These are phyloP conservation scores for Actinernus sp. DNA, from an alignment of 92 coral and sea anemone species.

Conservation along the genomic window DNA sequence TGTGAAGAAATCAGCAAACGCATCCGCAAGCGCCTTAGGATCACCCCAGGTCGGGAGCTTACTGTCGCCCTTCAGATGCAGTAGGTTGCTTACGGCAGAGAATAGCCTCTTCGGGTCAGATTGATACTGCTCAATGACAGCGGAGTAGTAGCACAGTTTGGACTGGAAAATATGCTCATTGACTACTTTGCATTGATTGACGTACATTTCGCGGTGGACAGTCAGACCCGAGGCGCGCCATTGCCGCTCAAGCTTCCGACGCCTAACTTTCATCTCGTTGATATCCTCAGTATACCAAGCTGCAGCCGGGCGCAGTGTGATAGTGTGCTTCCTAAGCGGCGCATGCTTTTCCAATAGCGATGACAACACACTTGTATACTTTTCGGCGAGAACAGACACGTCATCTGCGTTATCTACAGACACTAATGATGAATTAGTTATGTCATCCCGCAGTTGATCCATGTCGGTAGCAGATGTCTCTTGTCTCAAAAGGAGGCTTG, in stretches of 20 bases:
- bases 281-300: constrained; percentile 36
- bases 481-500: constrained; percentile 35
- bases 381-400: neutral
- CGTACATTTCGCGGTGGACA: constrained; percentile 8
- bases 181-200: too few species aligned
- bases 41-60: too few species aligned
- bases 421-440: constrained; percentile 12
- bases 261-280: too few species aligned
- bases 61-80: too few species aligned
- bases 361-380: constrained; percentile 9
- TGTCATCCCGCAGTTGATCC: constrained; percentile 24
- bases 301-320: constrained; percentile 27
- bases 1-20: constrained; percentile 38
- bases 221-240: too few species aligned
- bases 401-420: constrained; percentile 11
- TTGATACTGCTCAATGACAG: too few species aligned
- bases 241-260: too few species aligned
- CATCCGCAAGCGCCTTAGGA: too few species aligned
- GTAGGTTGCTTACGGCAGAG: too few species aligned
- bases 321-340: constrained; percentile 27
- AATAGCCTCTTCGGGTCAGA: too few species aligned
- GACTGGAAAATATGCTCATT: too few species aligned
- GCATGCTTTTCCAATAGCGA: constrained; percentile 48
- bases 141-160: too few species aligned
- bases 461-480: constrained; percentile 30